Base-by-base conservation (phyloP, 2,113 vertebrate genomes). In the Dolichallabes microphthalmus region DNA sequence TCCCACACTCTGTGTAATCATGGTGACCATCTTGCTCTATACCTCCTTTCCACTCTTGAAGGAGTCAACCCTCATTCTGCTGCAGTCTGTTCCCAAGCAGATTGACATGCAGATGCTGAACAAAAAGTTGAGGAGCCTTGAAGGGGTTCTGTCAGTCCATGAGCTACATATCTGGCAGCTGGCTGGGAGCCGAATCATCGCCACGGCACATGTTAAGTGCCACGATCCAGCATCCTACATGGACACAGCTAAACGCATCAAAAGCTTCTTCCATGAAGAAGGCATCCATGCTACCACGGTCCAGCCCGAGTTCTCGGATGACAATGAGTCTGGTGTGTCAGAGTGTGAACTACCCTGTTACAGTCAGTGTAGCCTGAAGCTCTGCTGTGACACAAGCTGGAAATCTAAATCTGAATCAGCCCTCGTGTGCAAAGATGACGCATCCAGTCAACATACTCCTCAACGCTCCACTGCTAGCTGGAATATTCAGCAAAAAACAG, bases 151-250 rank as follows among this genome's bases (percentile, higher is more conserved):
- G 87, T 96, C 96, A 22, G 94, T 97, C 82, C 96, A 96, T 0
- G 96, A 97, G 9, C 91, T 97, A 84, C 95, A 97, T 78, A 94
- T 97, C 58, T 97, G 96, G 96, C 96, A 96, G 74, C 92, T 97
- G 6, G 95, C 96, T 12, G 96, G 96, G 87, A 96, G 94, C 85
- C 93, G 95, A 79, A 96, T 97, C 91, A 96, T 97, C 78, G 96
- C 96, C 89, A 96, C 96, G 5, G 96, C 96, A 84, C 96, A 97
- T 88, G 95, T 97, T 84, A 97, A 96, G 90, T 97, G 96, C 89
- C 94, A 92, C 0, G 95, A 97, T 87, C 96, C 96, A 35, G 87
- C 94, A 52, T 94, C 95, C 0, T 97, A 97, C 91, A 96, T 97
- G 96, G 94, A 96, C 87, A 94, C 96, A 89, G 96, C 96, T 4